Base-by-base conservation (phyloP, 2,888 invertebrate genomes). In the Celastrina argiolus region DNA sequence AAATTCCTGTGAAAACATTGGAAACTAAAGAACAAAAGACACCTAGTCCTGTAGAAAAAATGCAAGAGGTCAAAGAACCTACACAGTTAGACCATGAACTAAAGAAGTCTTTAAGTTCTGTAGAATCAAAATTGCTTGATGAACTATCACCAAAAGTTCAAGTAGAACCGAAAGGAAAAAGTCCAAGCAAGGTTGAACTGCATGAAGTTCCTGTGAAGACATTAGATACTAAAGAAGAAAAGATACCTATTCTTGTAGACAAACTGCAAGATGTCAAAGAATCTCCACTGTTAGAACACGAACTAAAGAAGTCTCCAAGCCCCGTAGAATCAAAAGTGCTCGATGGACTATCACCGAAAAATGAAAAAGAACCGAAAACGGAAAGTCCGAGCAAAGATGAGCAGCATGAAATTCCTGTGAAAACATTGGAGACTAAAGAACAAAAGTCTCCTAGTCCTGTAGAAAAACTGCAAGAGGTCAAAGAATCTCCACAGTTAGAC, bases 401-500 rank as follows among this genome's bases (percentile, higher is more conserved):
- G 36, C 36, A 10, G 2, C 1, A 36, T 10, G 36, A n/a, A 18
- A 4, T 68, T 66, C 1, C 36, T 10, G 36, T 36, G 2, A 10
- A 36, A 7, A 36, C 36, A 10, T 7, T 36, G 2, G 36, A 10
- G 1, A 2, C 12, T 36, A 42, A 42, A 16, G 26, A 39, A 6
- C 70, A 73, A 0, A 74, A 74, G 31, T 56, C 22, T 3, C 58
- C 66, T 0, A 34, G 18, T 18, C 18, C 36, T 16, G 18, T 12
- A 10, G 36, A 39, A 7, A 10, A 18, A 16, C 2, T 18, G 10
- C 1, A 7, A 18, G 22, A 18, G 18, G 18, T 0, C 7, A 51
- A 10, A 14, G 45, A 66, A 16, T 1, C 18, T 12, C 56, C 56
- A 31, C 6, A 31, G 2, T 22, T 12, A 1, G 12, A 8, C 4